A percentile compares a stretch with the other conserved stretches of the same genome.
Evolutionary conservation across 2,113 vertebrate species (phyloP).

Genomic region (Gallinago media): DNA sequence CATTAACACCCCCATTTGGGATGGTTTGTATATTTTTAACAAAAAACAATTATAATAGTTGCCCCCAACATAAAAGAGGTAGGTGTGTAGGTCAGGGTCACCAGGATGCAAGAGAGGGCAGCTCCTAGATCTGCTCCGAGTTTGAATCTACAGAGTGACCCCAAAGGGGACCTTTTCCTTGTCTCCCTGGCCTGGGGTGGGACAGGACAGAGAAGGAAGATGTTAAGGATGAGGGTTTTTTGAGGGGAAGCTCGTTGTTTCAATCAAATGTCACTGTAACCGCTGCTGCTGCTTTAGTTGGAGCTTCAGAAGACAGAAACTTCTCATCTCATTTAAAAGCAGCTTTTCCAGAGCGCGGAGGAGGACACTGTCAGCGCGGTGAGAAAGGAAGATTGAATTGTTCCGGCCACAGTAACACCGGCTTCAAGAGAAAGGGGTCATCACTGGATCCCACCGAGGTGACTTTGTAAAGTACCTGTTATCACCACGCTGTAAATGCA

Average conservation of each 20-base stretch:
- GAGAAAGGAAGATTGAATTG: neutral
- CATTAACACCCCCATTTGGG: neutral
- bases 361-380: neutral
- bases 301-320: neutral
- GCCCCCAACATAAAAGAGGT: neutral
- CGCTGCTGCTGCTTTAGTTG: neutral
- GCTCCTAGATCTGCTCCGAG: neutral
- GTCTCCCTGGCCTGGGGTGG: no score
- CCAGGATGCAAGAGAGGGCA: neutral
- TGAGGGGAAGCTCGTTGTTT: neutral
- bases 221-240: neutral
- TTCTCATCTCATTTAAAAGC: neutral
- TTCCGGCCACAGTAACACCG: neutral
- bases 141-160: neutral
- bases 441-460: neutral
- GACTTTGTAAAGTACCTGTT: neutral
- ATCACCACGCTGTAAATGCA: neutral
- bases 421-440: neutral
- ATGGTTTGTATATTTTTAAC: neutral
- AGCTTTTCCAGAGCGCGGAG: neutral
- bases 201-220: neutral
- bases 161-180: neutral
- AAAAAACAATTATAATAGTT: neutral
- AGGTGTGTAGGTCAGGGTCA: neutral
- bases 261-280: neutral